These are phyloP conservation scores for Plodia interpunctella DNA, from an alignment of 1,140 invertebrate genomes.

Conservation along the genomic window DNA sequence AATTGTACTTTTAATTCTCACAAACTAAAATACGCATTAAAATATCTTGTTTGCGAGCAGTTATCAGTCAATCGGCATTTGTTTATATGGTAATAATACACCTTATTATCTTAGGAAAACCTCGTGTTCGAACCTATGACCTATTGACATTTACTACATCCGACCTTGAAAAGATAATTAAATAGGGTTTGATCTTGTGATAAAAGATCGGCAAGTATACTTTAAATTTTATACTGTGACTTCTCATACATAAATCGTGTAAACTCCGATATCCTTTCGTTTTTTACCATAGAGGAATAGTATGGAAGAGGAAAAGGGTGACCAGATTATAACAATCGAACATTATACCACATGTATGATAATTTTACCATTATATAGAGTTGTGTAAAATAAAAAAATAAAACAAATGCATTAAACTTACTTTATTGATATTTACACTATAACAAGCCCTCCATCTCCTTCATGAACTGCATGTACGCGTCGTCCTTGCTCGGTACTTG, in stretches of 20 bases:
- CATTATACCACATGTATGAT: no score
- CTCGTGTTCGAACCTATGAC: conserved; percentile 1
- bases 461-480: conserved; percentile 98
- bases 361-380: no score
- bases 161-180: neutral
- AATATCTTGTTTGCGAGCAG: neutral
- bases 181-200: neutral
- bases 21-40: neutral
- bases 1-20: no score
- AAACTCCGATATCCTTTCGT: no score
- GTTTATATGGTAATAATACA: conserved; percentile 3
- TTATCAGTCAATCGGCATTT: neutral
- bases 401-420: neutral
- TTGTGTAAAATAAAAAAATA: neutral
- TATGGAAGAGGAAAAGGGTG: no score
- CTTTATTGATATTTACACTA: conserved; percentile 59
- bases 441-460: conserved; percentile 96
- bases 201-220: neutral
- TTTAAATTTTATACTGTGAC: no score
- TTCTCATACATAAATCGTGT: no score
- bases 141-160: neutral
- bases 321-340: no score
- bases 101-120: conserved; percentile 3
- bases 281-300: no score
- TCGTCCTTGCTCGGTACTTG: conserved; percentile 92